Evolutionary conservation across 2,888 invertebrate species (phyloP).

Genomic region (Odontocerum albicorne): DNA sequence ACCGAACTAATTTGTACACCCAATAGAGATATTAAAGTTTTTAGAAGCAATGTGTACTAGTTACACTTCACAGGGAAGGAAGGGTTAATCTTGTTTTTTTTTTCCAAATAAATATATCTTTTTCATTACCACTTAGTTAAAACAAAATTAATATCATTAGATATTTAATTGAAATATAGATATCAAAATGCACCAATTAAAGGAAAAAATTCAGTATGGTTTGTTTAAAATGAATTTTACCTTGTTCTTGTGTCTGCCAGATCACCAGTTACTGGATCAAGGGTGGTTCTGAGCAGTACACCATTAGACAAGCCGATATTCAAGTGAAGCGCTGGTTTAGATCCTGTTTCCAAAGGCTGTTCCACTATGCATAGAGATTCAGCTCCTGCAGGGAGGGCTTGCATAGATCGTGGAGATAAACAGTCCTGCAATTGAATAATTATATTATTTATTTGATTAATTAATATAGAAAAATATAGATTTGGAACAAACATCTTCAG

Average conservation of each 20-base stretch:
- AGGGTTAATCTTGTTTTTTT: too few species aligned
- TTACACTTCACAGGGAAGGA: too few species aligned
- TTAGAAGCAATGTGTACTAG: too few species aligned
- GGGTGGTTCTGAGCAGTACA: conserved; percentile 86
- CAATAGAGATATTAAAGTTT: too few species aligned
- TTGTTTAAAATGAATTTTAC: conserved; percentile 40
- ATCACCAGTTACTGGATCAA: conserved; percentile 95
- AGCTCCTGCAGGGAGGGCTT: conserved; percentile 92
- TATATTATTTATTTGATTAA: background rate
- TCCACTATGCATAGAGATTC: conserved; percentile 97
- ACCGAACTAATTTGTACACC: too few species aligned
- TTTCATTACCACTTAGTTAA: too few species aligned
- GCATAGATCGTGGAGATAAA: conserved; percentile 92
- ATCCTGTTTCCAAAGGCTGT: conserved; percentile 68
- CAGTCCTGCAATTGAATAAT: conserved; percentile 68
- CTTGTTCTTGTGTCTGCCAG: conserved; percentile 96
- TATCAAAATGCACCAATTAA: too few species aligned
- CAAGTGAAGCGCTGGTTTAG: conserved; percentile 77
- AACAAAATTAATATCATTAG: background rate
- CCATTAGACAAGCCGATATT: conserved; percentile 98
- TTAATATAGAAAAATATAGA: background rate
- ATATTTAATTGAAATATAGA: too few species aligned
- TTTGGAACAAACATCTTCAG: conserved; percentile 22
- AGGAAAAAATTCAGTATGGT: too few species aligned
- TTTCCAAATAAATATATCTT: too few species aligned